Conservation (phyloP, 2,113 vertebrate genomes). For the Hemichromis elongatus region DNA sequence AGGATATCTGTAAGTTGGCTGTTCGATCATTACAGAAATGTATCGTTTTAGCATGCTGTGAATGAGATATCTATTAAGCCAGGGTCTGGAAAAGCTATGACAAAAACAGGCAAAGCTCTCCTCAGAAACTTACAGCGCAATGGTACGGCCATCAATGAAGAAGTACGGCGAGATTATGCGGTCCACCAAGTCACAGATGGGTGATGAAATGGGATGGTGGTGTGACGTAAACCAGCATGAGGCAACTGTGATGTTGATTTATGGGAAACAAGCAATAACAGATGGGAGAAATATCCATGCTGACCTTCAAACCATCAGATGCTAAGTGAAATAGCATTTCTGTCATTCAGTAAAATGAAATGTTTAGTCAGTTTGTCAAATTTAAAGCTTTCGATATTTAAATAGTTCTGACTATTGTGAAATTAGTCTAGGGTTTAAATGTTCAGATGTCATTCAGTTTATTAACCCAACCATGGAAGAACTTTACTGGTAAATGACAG, state of each 20-base stretch:
- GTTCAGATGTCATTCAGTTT: neutral
- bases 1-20: slow-evolving; percentile 92
- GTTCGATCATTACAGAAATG: slow-evolving; percentile 51
- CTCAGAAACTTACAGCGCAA: slow-evolving; percentile 68
- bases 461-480: neutral
- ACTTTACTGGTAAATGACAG: slow-evolving; percentile 39
- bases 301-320: slow-evolving; percentile 10
- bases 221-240: slow-evolving; percentile 66
- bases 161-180: slow-evolving; percentile 54
- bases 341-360: slow-evolving; percentile 33
- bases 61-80: slow-evolving; percentile 25
- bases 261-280: slow-evolving; percentile 62
- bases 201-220: slow-evolving; percentile 63
- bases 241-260: slow-evolving; percentile 60
- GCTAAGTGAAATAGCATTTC: slow-evolving; percentile 31
- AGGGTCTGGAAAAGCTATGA: slow-evolving; percentile 55
- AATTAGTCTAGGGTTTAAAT: neutral
- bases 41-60: slow-evolving; percentile 50
- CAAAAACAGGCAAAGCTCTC: slow-evolving; percentile 72
- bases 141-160: slow-evolving; percentile 62
- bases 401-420: neutral
- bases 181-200: slow-evolving; percentile 70
- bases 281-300: slow-evolving; percentile 55
- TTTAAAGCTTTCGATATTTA: neutral
- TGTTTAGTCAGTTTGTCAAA: neutral